Conservation (phyloP, 2,888 invertebrate genomes). For the Melieria picta region DNA sequence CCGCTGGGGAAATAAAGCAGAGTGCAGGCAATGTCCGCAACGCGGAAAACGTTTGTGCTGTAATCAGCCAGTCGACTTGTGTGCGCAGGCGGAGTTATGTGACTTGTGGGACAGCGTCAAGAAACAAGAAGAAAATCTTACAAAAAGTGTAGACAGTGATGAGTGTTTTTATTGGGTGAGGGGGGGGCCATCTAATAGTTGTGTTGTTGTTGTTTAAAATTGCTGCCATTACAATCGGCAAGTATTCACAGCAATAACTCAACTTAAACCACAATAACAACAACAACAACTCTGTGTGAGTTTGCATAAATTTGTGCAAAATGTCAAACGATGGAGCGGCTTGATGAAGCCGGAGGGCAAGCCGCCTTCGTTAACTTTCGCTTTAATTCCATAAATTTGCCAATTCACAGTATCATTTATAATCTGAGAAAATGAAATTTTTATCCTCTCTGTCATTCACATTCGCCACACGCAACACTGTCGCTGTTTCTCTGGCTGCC, state of each 20-base stretch:
- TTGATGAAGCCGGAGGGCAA: neutral
- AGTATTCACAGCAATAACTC: too few species aligned
- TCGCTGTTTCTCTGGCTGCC: constrained; percentile 15
- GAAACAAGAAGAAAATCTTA: neutral
- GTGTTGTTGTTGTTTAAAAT: too few species aligned
- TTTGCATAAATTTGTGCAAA: too few species aligned
- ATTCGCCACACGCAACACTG: constrained; percentile 16
- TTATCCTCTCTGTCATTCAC: constrained; percentile 16
- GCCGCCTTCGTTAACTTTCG: constrained; percentile 10
- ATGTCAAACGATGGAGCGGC: too few species aligned
- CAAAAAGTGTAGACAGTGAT: neutral
- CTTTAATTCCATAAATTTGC: constrained; percentile 23
- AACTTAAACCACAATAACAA: too few species aligned
- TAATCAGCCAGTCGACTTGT: neutral
- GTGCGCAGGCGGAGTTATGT: neutral
- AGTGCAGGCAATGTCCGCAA: neutral
- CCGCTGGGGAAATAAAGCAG: constrained; percentile 15
- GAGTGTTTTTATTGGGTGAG: neutral
- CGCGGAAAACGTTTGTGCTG: neutral
- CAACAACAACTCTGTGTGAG: too few species aligned
- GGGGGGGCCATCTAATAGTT: too few species aligned
- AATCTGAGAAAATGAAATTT: constrained; percentile 27
- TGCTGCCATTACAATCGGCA: too few species aligned
- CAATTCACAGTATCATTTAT: constrained; percentile 31
- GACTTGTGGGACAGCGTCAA: neutral